Evolutionary conservation across 2,797 vertebrate genomes (phyloP).

Genomic region (Coranthus polyacanthus): DNA sequence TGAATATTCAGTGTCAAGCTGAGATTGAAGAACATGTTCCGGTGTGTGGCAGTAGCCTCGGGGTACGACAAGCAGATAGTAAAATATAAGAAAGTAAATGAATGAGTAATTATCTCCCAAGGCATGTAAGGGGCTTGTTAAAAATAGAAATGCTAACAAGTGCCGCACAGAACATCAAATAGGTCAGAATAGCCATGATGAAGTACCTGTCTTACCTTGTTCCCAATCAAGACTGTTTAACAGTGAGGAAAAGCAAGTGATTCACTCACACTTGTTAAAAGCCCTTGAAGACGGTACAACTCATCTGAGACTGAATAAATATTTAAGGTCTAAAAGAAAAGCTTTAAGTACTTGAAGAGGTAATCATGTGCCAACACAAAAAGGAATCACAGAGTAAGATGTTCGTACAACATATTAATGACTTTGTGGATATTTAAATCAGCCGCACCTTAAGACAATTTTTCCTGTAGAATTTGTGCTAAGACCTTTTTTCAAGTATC

Average conservation of each 20-base stretch:
- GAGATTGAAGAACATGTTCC: constrained; percentile 9
- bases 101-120: background rate
- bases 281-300: background rate
- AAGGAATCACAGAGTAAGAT: background rate
- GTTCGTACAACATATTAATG: background rate
- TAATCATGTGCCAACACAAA: background rate
- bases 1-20: constrained; percentile 9
- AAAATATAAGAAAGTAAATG: constrained; percentile 5
- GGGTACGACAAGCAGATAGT: constrained; percentile 5
- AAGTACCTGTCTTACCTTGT: background rate
- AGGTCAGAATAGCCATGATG: background rate
- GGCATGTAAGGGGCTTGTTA: background rate
- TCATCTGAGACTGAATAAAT: background rate
- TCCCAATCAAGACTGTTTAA: background rate
- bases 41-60: constrained; percentile 3
- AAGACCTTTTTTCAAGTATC: too few relatives aligned
- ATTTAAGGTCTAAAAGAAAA: too few relatives aligned
- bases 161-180: background rate
- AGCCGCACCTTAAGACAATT: background rate
- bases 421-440: background rate
- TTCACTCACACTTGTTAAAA: background rate
- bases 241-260: background rate
- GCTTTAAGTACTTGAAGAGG: background rate
- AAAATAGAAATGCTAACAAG: constrained; percentile 17
- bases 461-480: background rate